These are phyloP conservation scores for Marisa cornuarietis DNA, from an alignment of 1,140 invertebrate genomes.

Conservation along the genomic window DNA sequence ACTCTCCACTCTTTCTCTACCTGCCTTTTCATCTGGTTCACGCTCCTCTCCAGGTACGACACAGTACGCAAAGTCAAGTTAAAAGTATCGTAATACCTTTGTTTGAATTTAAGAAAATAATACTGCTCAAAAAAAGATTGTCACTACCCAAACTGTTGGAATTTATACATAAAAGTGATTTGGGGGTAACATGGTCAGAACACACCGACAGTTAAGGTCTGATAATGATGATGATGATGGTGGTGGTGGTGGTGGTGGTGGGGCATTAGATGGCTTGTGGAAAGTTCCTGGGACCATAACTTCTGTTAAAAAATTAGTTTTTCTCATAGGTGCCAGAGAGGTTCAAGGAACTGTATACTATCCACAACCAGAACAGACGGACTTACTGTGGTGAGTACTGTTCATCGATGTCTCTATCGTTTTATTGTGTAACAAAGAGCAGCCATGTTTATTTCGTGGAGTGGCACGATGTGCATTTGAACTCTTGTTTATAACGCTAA, in stretches of 20 bases:
- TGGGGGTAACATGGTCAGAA: neutral
- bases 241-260: too few relatives aligned
- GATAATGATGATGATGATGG: too few relatives aligned
- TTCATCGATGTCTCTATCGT: too few relatives aligned
- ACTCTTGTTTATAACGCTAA: too few relatives aligned
- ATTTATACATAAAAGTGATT: neutral
- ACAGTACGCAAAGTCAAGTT: neutral
- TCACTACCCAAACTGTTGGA: neutral
- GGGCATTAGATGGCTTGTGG: too few relatives aligned
- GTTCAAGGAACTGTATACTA: conserved; percentile 23
- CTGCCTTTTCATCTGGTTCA: conserved; percentile 25
- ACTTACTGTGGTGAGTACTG: conserved; percentile 23
- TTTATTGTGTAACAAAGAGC: too few relatives aligned
- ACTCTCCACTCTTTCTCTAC: conserved; percentile 23
- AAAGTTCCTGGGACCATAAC: neutral
- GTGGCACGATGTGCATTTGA: too few relatives aligned
- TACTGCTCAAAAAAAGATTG: neutral
- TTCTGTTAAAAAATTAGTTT: neutral
- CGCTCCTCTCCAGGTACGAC: conserved; percentile 18
- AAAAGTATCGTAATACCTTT: neutral
- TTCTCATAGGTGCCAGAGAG: conserved; percentile 13
- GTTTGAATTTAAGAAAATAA: neutral
- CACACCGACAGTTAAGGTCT: fast-evolving
- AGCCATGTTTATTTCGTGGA: too few relatives aligned
- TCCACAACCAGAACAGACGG: conserved; percentile 4